Evolutionary conservation across 1,140 invertebrate species (phyloP), one percentile per base, ranked within the genome.

Genomic region (Rhagoletis zephyria): DNA sequence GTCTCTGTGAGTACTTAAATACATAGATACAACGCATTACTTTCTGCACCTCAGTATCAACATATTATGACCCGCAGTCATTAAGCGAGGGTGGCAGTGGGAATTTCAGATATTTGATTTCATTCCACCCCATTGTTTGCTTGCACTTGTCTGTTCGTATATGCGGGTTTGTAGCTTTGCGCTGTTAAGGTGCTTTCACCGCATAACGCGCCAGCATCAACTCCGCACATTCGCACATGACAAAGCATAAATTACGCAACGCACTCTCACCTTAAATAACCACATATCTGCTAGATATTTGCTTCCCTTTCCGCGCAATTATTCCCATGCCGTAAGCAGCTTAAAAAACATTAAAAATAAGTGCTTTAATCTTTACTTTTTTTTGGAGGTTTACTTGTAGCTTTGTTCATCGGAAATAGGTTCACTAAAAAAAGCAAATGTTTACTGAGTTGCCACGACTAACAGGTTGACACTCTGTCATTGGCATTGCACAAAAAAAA

Each of bases 161-260:
- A 3, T 3, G 67, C 0, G 42, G 0, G 19, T 16, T 30, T 70
- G 42, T 70, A 10, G 19, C 10, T n/a, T 10, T 30, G 2, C 40
- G 67, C 1, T 42, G 64, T 67, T 67, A 56, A 56, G 51, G 51
- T 56, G 51, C 51, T 56, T 56, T 56, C 9, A 56, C 51, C 51
- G 51, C 51, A 56, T 56, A 74, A 74, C 42, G 14, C 67, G 45
- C 67, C 67, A 48, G 67, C 67, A 74, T n/a, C 67, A 45, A 45
- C 30, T 48, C 10, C 16, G 12, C 40, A 74, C 67, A 74, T 45
- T 74, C 67, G 67, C 42, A 48, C 67, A 48, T 74, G 67, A 74
- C 67, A 74, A 74, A 74, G 67, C 67, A 74, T 74, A 74, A 74
- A 74, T 74, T 74, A 74, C 67, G 42, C 67, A 45, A 74, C 40